Evolutionary conservation across 2,888 invertebrate species (phyloP).

Genomic region (Cheilosia urbana): DNA sequence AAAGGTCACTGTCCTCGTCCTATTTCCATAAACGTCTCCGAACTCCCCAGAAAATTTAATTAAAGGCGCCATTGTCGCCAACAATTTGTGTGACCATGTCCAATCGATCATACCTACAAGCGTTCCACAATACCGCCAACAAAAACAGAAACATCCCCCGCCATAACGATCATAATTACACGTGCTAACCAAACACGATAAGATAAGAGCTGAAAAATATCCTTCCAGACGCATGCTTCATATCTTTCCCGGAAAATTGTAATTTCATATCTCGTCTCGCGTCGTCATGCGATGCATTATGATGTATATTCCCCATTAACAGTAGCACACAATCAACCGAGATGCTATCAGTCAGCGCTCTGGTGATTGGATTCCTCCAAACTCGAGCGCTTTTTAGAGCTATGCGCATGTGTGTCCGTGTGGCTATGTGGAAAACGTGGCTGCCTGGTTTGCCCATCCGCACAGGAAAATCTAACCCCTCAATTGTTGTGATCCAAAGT

Average conservation of each 20-base stretch:
- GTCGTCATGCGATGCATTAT: not conserved
- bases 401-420: slow-evolving; percentile 16
- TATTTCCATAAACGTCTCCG: too few species aligned
- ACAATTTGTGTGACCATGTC: not conserved
- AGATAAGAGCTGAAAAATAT: slow-evolving; percentile 47
- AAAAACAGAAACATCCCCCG: slow-evolving; percentile 8
- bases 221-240: slow-evolving; percentile 10
- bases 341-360: slow-evolving; percentile 34
- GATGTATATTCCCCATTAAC: slow-evolving; percentile 12
- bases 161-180: slow-evolving; percentile 14
- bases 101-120: not conserved
- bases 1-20: too few species aligned
- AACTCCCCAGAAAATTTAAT: not conserved
- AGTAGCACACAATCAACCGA: slow-evolving; percentile 14
- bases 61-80: slow-evolving; percentile 18
- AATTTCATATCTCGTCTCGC: slow-evolving; percentile 12
- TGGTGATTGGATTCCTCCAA: slow-evolving; percentile 15
- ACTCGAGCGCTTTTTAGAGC: slow-evolving; percentile 5
- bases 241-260: slow-evolving; percentile 30
- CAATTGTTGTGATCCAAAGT: slow-evolving; percentile 65
- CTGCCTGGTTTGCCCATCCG: slow-evolving; percentile 39
- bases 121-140: not conserved
- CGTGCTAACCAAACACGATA: slow-evolving; percentile 22
- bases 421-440: slow-evolving; percentile 7
- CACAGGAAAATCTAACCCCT: slow-evolving; percentile 66